These are phyloP conservation scores for Hypsibius dujardini DNA, from an alignment of 1,140 invertebrate genomes.

Conservation along the genomic window DNA sequence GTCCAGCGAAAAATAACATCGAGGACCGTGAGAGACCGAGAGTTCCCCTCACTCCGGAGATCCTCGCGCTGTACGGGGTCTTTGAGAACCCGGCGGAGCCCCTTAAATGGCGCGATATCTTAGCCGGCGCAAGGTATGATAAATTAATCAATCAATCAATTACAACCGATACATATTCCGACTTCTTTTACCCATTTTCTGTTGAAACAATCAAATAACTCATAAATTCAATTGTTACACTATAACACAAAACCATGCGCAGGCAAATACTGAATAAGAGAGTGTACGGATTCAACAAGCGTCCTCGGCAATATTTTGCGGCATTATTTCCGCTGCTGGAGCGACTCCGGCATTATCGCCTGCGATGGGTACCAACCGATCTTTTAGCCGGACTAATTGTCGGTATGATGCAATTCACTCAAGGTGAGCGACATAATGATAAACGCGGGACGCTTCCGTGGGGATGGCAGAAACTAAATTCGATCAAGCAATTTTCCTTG, in stretches of 20 bases:
- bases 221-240: too few species aligned
- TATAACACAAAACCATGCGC: not conserved
- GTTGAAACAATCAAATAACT: too few species aligned
- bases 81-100: too few species aligned
- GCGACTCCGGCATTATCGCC: slow-evolving; percentile 2
- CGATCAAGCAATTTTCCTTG: not conserved
- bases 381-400: slow-evolving; percentile 1
- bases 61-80: too few species aligned
- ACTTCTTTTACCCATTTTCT: too few species aligned
- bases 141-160: too few species aligned
- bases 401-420: slow-evolving; percentile 14
- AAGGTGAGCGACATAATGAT: slow-evolving; percentile 5
- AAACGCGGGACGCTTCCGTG: not conserved
- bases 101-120: too few species aligned
- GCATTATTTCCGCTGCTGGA: slow-evolving; percentile 20
- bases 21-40: too few species aligned
- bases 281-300: slow-evolving; percentile 3
- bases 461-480: not conserved
- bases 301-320: slow-evolving; percentile 18
- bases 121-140: too few species aligned
- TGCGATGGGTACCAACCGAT: not conserved
- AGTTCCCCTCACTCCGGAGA: too few species aligned
- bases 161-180: too few species aligned
- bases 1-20: too few species aligned
- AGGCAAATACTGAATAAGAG: slow-evolving; percentile 3